A percentile compares a stretch with the other conserved stretches of the same genome.
These are phyloP conservation scores for Puntigrus tetrazona DNA, from an alignment of 2,113 vertebrate genomes.

Conservation along the genomic window DNA sequence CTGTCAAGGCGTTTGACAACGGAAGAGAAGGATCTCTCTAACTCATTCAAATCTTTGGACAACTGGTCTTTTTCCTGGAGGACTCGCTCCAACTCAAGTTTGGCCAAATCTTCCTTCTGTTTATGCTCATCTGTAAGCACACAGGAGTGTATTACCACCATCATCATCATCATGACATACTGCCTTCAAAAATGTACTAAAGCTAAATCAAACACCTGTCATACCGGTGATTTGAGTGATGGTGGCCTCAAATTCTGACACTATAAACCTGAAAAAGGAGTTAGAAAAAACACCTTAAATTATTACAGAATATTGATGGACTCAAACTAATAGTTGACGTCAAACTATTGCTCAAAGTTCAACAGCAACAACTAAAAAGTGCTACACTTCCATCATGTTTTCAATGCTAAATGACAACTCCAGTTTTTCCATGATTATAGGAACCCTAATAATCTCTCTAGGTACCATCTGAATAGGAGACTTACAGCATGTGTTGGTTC, in stretches of 20 bases:
- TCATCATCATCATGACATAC: no score
- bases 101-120: constrained; percentile 75
- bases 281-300: no score
- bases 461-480: not conserved
- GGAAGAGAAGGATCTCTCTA: constrained; percentile 87
- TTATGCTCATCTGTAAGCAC: constrained; percentile 75
- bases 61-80: constrained; percentile 83
- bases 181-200: not conserved
- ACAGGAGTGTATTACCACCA: not conserved
- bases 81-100: constrained; percentile 72
- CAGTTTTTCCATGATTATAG: not conserved
- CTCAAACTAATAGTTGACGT: no score
- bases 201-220: not conserved
- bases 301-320: no score
- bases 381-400: not conserved
- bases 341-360: not conserved
- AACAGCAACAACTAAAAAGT: not conserved
- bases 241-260: constrained; percentile 82
- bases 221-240: constrained; percentile 83
- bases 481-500: constrained; percentile 86
- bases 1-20: constrained; percentile 91
- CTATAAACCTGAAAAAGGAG: constrained; percentile 82
- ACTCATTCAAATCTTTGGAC: constrained; percentile 77
- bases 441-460: not conserved
- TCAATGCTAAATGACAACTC: not conserved